These are phyloP conservation scores for Pteropus rufus DNA, from an alignment of 2,797 vertebrate species.

Conservation along the genomic window DNA sequence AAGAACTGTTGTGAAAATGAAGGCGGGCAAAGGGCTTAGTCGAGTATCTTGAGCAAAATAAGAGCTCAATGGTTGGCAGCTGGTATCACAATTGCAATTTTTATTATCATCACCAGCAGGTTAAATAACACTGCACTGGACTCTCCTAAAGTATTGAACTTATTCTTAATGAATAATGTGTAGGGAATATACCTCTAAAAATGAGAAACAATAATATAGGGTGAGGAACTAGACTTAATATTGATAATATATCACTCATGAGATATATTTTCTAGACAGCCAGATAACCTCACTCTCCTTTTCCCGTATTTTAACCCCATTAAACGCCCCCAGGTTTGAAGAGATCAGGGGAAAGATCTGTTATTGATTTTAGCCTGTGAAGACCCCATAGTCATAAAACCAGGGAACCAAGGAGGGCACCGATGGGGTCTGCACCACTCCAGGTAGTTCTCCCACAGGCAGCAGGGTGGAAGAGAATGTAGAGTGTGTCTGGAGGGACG, in stretches of 20 bases:
- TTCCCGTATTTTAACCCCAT: background rate
- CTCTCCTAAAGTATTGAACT: background rate
- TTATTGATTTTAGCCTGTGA: background rate
- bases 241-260: background rate
- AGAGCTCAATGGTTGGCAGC: background rate
- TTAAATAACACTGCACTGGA: background rate
- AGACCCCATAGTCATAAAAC: background rate
- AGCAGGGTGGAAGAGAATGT: background rate
- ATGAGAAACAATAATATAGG: background rate
- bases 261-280: background rate
- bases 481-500: background rate
- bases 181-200: background rate
- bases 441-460: background rate
- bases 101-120: background rate
- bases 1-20: background rate
- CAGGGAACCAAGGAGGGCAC: background rate
- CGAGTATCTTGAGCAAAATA: background rate
- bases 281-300: background rate
- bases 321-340: background rate
- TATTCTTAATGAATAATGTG: background rate
- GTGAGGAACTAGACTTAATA: background rate
- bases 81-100: background rate
- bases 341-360: background rate
- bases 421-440: background rate
- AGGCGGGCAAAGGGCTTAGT: background rate